Conservation (phyloP, 2,888 invertebrate species). For the Brachyopa scutellaris region DNA sequence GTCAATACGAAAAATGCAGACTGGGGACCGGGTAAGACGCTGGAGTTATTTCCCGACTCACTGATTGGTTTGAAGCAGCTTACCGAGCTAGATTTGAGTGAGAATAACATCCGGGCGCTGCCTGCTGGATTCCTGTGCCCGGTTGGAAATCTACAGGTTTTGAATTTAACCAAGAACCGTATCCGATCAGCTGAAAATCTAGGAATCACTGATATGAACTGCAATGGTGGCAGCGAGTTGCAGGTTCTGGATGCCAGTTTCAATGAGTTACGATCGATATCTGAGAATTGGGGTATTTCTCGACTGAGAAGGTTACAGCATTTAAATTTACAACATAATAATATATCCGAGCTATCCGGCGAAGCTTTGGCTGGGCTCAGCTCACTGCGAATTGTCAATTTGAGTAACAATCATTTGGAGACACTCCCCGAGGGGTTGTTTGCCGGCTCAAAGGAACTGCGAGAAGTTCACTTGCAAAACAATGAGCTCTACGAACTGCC, state of each 20-base stretch:
- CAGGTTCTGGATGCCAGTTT: conserved; percentile 90
- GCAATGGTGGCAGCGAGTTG: conserved; percentile 87
- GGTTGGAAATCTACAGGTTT: conserved; percentile 89
- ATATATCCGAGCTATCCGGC: conserved; percentile 90
- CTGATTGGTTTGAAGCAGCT: conserved; percentile 91
- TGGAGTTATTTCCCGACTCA: conserved; percentile 88
- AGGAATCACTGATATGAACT: conserved; percentile 85
- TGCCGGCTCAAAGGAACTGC: conserved; percentile 89
- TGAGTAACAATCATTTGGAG: conserved; percentile 92
- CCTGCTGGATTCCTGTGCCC: conserved; percentile 91
- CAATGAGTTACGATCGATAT: conserved; percentile 88
- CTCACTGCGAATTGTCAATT: conserved; percentile 90
- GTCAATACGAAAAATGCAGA: conserved; percentile 91
- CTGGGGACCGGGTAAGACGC: conserved; percentile 89
- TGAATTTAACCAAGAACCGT: conserved; percentile 93
- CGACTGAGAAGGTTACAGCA: conserved; percentile 90
- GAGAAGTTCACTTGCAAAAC: conserved; percentile 92
- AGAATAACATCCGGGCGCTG: conserved; percentile 91
- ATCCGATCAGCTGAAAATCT: conserved; percentile 90
- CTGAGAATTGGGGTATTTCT: conserved; percentile 89
- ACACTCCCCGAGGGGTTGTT: conserved; percentile 92
- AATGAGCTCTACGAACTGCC: conserved; percentile 92
- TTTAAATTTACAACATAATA: conserved; percentile 91
- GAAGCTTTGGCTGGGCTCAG: conserved; percentile 91
- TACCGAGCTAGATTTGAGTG: conserved; percentile 90